Conservation (phyloP, 2,797 vertebrate genomes). For the Enteromius anoplus region DNA sequence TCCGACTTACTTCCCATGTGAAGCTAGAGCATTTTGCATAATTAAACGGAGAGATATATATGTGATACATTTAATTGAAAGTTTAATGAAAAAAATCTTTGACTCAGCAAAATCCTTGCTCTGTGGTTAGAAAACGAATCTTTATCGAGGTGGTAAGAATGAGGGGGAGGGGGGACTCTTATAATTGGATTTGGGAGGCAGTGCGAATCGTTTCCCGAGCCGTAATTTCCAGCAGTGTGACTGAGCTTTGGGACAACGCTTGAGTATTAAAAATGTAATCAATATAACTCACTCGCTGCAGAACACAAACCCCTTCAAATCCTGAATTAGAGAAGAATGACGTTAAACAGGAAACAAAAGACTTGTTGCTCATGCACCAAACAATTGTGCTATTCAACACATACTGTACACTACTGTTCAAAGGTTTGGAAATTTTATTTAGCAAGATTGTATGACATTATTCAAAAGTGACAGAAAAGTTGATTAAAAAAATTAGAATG, state of each 20-base stretch:
- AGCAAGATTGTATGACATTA: not conserved
- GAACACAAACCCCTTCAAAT: conserved; percentile 17
- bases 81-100: not conserved
- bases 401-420: not conserved
- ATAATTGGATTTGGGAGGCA: conserved; percentile 65
- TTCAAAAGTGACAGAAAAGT: not conserved
- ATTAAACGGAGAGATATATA: conserved; percentile 1
- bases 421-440: not conserved
- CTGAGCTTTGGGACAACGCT: conserved; percentile 53
- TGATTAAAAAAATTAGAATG: no score
- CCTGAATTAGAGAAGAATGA: conserved; percentile 17
- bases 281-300: conserved; percentile 41
- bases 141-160: conserved; percentile 35
- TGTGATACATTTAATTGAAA: conserved; percentile 9
- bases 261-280: conserved; percentile 57
- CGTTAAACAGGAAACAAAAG: conserved; percentile 6
- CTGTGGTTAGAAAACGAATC: conserved; percentile 26
- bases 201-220: conserved; percentile 54
- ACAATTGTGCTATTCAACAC: not conserved
- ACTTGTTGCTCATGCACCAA: conserved; percentile 15
- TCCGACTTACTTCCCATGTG: not conserved
- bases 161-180: not conserved
- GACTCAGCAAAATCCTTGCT: conserved; percentile 36
- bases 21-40: not conserved
- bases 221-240: conserved; percentile 64